Evolutionary conservation across 2,888 invertebrate genomes (phyloP).

Genomic region (Micoletzkya japonica): DNA sequence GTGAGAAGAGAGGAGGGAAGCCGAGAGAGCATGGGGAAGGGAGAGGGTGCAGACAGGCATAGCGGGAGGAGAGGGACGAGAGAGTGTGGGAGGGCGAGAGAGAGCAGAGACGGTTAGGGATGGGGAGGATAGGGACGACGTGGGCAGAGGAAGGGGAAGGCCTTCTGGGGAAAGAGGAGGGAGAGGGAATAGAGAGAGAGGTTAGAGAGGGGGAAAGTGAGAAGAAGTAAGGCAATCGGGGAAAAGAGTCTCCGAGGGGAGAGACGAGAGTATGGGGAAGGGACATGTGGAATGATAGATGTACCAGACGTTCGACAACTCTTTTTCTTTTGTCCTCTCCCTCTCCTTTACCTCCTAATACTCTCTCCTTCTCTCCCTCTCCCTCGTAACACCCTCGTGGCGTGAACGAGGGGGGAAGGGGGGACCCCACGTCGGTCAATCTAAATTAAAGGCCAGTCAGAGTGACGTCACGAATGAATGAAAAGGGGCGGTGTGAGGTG

Average conservation of each 20-base stretch:
- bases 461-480: too few relatives aligned
- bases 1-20: not conserved
- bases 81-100: conserved; percentile 14
- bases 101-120: not conserved
- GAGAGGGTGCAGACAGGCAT: not conserved
- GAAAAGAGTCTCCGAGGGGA: conserved; percentile 4
- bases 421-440: too few relatives aligned
- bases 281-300: not conserved
- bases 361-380: not conserved
- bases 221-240: not conserved
- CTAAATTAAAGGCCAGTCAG: too few relatives aligned
- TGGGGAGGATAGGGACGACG: not conserved
- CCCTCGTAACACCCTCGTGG: not conserved
- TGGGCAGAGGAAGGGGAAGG: conserved; percentile 3
- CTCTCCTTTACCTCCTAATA: too few relatives aligned
- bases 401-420: not conserved
- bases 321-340: too few relatives aligned
- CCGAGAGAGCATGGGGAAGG: not conserved
- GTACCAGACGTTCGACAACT: too few relatives aligned
- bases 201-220: not conserved
- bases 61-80: conserved; percentile 6
- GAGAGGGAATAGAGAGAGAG: not conserved
- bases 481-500: too few relatives aligned
- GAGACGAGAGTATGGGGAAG: not conserved
- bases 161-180: conserved; percentile 8